Conservation (phyloP, 2,113 vertebrate genomes). For the Actinemys pallida region DNA sequence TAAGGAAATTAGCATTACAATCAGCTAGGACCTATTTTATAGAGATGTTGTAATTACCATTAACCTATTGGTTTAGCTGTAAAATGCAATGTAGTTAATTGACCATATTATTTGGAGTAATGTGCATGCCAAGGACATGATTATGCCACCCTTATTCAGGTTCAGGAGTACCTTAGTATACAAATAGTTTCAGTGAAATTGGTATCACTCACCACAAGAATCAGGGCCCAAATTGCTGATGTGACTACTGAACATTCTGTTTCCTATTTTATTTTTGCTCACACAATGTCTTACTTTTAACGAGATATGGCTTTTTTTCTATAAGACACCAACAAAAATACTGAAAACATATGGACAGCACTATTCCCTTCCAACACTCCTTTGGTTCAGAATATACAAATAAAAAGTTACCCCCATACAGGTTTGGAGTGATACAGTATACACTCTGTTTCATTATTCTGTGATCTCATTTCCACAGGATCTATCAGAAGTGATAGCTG, state of each 20-base stretch:
- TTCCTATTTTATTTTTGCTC: neutral
- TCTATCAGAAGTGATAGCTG: neutral
- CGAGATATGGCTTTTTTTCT: neutral
- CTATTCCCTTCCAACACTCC: neutral
- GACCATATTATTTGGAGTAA: neutral
- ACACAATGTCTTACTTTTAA: neutral
- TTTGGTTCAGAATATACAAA: neutral
- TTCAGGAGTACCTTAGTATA: neutral
- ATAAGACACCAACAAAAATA: neutral
- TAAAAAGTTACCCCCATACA: neutral
- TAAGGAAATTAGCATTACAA: neutral
- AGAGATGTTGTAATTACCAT: neutral
- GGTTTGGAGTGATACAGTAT: slow-evolving; percentile 45
- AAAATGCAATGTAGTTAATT: neutral
- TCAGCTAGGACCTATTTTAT: neutral
- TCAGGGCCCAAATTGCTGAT: neutral
- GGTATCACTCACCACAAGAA: neutral
- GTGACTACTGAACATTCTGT: neutral
- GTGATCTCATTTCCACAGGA: neutral
- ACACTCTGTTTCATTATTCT: slow-evolving; percentile 19
- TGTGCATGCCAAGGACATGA: neutral
- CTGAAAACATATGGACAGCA: neutral
- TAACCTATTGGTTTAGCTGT: neutral
- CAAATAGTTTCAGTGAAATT: neutral
- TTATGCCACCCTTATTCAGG: neutral